Conservation (phyloP, 2,888 invertebrate genomes). For the Zeuzera pyrina region DNA sequence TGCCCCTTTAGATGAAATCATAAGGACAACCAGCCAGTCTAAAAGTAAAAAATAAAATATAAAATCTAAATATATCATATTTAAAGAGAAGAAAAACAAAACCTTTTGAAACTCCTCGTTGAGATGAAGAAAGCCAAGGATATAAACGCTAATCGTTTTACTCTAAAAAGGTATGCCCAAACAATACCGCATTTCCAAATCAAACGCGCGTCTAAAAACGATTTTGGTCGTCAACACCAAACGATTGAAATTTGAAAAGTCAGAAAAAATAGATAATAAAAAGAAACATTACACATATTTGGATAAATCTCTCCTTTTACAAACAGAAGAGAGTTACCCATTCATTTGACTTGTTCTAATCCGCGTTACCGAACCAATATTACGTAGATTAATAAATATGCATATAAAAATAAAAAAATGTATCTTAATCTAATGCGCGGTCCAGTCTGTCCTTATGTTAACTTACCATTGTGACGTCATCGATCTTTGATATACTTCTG, state of each 20-base stretch:
- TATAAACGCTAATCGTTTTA: constrained; percentile 1
- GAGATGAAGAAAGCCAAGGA: constrained; percentile 14
- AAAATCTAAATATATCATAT: constrained; percentile 14
- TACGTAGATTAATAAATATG: constrained; percentile 20
- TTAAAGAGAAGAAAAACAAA: constrained; percentile 14
- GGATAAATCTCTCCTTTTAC: constrained; percentile 55
- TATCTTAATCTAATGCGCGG: constrained; percentile 48
- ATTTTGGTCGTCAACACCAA: constrained; percentile 72
- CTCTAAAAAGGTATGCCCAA: constrained; percentile 1
- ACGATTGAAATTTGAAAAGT: constrained; percentile 32
- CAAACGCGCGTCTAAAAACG: constrained; percentile 58
- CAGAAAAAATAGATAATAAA: constrained; percentile 36
- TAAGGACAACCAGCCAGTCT: constrained; percentile 45
- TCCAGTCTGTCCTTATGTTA: constrained; percentile 52
- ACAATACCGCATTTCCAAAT: neutral
- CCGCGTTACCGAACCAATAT: constrained; percentile 28
- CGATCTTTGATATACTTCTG: constrained; percentile 99
- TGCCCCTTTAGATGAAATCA: constrained; percentile 36
- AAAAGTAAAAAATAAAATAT: constrained; percentile 31
- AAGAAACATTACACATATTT: constrained; percentile 38
- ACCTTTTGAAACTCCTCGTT: constrained; percentile 14
- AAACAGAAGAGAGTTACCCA: constrained; percentile 59
- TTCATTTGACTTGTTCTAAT: constrained; percentile 66
- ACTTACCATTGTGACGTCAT: constrained; percentile 99
- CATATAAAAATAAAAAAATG: too few relatives aligned